A percentile compares a stretch with the other conserved stretches of the same genome.
These are phyloP conservation scores for Entosphenus tridentatus DNA, from an alignment of 2,113 vertebrate species.

Conservation along the genomic window DNA sequence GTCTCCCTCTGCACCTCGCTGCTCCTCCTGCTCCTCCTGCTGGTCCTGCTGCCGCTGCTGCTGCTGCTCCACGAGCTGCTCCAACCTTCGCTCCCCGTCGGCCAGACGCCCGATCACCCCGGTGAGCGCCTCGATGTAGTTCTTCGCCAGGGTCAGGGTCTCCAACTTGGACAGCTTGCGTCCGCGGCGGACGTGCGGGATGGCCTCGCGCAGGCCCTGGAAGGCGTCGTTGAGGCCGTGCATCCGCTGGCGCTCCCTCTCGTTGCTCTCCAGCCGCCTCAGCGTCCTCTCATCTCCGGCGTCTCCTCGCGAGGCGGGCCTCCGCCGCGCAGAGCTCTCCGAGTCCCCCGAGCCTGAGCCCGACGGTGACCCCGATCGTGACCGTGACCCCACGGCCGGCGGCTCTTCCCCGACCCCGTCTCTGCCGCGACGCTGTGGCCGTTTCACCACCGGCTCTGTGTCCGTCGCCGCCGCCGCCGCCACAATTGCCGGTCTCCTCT, in stretches of 20 bases:
- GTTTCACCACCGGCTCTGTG: background rate
- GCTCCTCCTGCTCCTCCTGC: background rate
- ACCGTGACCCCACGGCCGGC: background rate
- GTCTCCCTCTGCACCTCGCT: too few species aligned
- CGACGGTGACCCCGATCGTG: too few species aligned
- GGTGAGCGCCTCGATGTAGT: slow-evolving; percentile 90
- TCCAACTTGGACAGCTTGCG: slow-evolving; percentile 97
- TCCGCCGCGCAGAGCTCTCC: too few species aligned
- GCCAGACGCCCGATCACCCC: slow-evolving; percentile 71
- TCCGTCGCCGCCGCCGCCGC: background rate
- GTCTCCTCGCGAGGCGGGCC: too few species aligned
- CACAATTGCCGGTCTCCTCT: background rate
- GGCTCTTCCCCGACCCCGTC: background rate
- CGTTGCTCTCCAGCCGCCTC: slow-evolving; percentile 74
- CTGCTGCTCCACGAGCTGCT: background rate
- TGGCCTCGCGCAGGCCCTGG: slow-evolving; percentile 69
- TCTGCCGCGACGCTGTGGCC: background rate
- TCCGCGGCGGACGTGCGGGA: slow-evolving; percentile 66
- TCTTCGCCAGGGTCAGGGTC: slow-evolving; percentile 85
- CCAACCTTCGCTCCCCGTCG: slow-evolving; percentile 20
- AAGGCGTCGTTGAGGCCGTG: slow-evolving; percentile 97
- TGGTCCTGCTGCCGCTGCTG: background rate
- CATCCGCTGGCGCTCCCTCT: slow-evolving; percentile 82
- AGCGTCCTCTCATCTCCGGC: slow-evolving; percentile 35
- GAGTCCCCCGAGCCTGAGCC: too few species aligned